Evolutionary conservation across 2,797 vertebrate species (phyloP).

Genomic region (Eidolon dupreanum): DNA sequence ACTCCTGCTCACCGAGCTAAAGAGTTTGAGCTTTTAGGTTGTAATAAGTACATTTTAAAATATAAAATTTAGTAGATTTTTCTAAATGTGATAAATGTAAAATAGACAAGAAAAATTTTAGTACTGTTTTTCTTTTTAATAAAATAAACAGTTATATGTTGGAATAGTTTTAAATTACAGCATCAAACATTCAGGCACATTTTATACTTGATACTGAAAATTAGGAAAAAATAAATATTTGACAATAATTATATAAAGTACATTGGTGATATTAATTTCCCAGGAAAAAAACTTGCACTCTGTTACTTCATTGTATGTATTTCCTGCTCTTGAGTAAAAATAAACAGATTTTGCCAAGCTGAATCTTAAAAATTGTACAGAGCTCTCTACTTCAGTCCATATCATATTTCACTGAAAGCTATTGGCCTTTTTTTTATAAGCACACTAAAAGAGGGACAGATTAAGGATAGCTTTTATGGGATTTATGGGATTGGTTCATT

Average conservation of each 20-base stretch:
- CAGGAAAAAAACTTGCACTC: neutral
- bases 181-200: neutral
- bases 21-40: neutral
- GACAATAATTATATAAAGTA: neutral
- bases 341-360: neutral
- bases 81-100: neutral
- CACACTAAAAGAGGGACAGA: constrained; percentile 60
- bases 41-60: neutral
- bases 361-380: constrained; percentile 48
- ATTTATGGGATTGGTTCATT: constrained; percentile 63
- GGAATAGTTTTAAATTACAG: neutral
- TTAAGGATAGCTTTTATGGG: constrained; percentile 64
- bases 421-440: constrained; percentile 47
- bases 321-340: constrained; percentile 21
- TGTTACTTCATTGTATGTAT: neutral
- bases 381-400: neutral
- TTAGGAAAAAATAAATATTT: neutral
- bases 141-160: neutral
- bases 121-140: neutral
- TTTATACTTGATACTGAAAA: neutral
- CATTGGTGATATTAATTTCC: neutral
- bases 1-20: neutral
- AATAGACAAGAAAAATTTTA: neutral
- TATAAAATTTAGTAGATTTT: neutral
- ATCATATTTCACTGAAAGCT: constrained; percentile 57